Conservation (phyloP, 92 coral and sea anemone genomes). For the Pocillopora meandrina region DNA sequence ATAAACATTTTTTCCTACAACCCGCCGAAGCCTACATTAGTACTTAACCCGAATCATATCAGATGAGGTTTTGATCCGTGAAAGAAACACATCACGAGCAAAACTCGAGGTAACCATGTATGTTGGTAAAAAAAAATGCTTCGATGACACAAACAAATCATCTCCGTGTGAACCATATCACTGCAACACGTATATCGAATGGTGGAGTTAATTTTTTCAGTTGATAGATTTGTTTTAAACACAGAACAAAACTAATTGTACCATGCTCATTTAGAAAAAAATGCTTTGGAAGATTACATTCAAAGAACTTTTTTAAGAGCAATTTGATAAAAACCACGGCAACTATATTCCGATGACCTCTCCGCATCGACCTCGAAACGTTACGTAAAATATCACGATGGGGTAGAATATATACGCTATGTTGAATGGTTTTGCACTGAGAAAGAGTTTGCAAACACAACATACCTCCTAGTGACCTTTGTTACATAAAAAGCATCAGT, state of each 20-base stretch:
- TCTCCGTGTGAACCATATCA: too few relatives aligned
- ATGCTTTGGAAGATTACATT: background rate
- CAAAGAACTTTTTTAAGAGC: background rate
- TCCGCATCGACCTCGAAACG: background rate
- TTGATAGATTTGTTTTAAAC: too few relatives aligned
- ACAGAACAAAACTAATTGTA: too few relatives aligned
- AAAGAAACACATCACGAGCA: background rate
- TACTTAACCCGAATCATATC: background rate
- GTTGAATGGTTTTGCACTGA: background rate
- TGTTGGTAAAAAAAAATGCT: too few relatives aligned
- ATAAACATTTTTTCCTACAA: background rate
- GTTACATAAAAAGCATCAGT: background rate
- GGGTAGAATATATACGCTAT: background rate
- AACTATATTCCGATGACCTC: background rate
- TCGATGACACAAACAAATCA: too few relatives aligned
- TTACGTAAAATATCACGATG: background rate
- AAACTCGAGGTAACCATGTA: background rate
- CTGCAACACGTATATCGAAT: too few relatives aligned
- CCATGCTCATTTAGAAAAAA: too few relatives aligned
- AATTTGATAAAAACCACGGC: background rate
- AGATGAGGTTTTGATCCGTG: background rate
- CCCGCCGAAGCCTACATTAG: background rate
- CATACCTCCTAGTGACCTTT: slow-evolving; percentile 20
- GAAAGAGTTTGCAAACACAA: background rate
- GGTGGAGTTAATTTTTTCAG: too few relatives aligned